phyloP scores from a whole-genome alignment of 1,140 invertebrate species.

The Whitmania pigra region DNA sequence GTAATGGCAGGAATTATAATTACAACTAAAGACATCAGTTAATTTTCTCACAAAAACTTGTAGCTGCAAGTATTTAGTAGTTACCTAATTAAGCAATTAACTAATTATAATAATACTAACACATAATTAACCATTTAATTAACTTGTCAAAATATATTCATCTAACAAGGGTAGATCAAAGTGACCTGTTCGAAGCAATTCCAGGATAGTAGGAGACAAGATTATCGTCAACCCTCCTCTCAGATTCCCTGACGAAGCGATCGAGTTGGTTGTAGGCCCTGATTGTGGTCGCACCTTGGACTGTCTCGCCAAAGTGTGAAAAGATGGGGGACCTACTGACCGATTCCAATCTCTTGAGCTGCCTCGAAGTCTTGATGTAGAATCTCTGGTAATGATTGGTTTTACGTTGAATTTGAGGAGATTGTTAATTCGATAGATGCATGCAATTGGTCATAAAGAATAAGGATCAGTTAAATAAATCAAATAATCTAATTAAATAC shows the following conservation, averaged over 20 bases:
- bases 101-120: no score
- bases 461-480: neutral
- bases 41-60: no score
- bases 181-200: constrained; percentile 42
- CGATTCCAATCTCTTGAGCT: constrained; percentile 86
- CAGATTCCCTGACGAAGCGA: constrained; percentile 46
- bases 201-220: constrained; percentile 63
- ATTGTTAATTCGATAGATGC: no score
- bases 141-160: neutral
- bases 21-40: no score
- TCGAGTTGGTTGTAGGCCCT: constrained; percentile 39
- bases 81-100: no score
- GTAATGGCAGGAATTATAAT: no score
- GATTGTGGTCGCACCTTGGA: constrained; percentile 37
- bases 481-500: neutral
- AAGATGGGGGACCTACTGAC: constrained; percentile 94
- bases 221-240: constrained; percentile 47
- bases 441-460: no score
- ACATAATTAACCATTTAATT: no score
- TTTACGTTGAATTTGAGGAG: no score
- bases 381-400: constrained; percentile 53
- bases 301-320: constrained; percentile 86
- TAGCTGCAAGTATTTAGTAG: no score
- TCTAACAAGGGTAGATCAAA: neutral
- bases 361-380: constrained; percentile 82